phyloP scores from a whole-genome alignment of 2,888 invertebrate genomes.

The Drosophila parthenogenetica region DNA sequence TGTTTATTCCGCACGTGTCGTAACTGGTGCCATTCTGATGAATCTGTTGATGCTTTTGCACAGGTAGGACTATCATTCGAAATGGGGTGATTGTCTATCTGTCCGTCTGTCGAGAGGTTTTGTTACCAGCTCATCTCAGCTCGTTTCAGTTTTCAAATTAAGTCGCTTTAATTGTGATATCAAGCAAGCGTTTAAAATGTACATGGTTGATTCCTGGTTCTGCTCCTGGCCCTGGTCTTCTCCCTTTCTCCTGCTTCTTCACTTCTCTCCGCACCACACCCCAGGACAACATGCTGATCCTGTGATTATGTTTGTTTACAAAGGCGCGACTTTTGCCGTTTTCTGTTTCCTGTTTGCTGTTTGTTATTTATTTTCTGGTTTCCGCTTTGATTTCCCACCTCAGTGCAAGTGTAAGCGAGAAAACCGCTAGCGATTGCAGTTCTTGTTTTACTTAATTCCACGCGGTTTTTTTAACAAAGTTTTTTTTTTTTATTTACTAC shows the following conservation, averaged over 20 bases:
- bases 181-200: constrained; percentile 74
- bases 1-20: constrained; percentile 69
- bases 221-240: not conserved
- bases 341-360: constrained; percentile 41
- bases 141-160: constrained; percentile 79
- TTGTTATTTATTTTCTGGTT: constrained; percentile 61
- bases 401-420: constrained; percentile 46
- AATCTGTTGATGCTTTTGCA: constrained; percentile 32
- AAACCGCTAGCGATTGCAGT: constrained; percentile 29
- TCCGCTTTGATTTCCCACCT: constrained; percentile 58
- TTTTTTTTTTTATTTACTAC: constrained; percentile 3
- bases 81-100: constrained; percentile 55
- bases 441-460: constrained; percentile 1
- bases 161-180: constrained; percentile 83
- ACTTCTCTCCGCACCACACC: not conserved
- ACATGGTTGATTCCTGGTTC: constrained; percentile 51
- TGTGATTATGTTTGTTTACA: constrained; percentile 77
- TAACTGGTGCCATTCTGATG: constrained; percentile 50
- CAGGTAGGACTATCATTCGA: constrained; percentile 61
- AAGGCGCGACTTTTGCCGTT: constrained; percentile 78
- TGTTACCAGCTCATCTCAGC: constrained; percentile 50
- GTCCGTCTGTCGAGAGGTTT: constrained; percentile 28
- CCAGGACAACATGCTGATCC: constrained; percentile 61
- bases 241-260: not conserved
- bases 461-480: not conserved